Percentiles rank a stretch among this genome's conserved stretches.
phyloP scores from a whole-genome alignment of 2,113 vertebrate species.

The Notarius quadriscutis region DNA sequence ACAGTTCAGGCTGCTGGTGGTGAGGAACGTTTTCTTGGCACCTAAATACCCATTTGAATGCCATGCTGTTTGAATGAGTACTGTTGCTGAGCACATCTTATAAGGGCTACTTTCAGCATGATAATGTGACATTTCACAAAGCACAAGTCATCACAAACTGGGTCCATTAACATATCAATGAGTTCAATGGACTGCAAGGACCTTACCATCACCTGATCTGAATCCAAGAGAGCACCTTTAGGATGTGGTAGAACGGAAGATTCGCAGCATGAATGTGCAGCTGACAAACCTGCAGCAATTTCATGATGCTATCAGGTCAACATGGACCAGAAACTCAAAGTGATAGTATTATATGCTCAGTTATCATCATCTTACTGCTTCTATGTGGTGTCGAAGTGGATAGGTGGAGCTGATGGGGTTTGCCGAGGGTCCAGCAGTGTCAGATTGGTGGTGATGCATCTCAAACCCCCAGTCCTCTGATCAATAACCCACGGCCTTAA shows the following conservation, averaged over 20 bases:
- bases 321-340: neutral
- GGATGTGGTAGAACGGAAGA: too few species aligned
- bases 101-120: neutral
- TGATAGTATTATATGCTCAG: neutral
- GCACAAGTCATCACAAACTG: neutral
- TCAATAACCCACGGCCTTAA: too few species aligned
- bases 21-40: neutral
- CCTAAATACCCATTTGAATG: neutral
- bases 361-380: too few species aligned
- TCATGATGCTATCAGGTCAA: neutral
- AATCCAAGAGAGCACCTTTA: neutral
- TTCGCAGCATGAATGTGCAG: too few species aligned
- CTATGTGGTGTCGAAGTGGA: too few species aligned
- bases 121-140: neutral
- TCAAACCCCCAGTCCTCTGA: too few species aligned
- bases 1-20: neutral
- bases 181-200: neutral
- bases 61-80: neutral
- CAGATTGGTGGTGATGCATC: too few species aligned
- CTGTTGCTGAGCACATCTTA: neutral
- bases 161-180: neutral
- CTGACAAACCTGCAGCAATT: too few species aligned
- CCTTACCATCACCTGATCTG: neutral
- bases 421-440: too few species aligned
- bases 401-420: too few species aligned